phyloP scores from a whole-genome alignment of 2,113 vertebrate genomes.

The Hepsetus odoe region DNA sequence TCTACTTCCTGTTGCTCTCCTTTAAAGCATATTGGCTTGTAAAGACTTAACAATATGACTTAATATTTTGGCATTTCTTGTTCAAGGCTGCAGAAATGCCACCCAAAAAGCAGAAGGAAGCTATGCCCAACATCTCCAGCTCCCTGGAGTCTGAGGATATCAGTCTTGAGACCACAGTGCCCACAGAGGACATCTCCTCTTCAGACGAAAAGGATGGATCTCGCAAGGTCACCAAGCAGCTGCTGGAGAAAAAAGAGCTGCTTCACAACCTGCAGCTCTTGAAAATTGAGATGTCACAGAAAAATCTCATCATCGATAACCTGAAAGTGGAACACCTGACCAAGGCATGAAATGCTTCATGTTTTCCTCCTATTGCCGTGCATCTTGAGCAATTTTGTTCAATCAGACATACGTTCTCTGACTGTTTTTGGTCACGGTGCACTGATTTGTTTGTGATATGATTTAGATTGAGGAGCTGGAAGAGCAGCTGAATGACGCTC shows the following conservation, averaged over 20 bases:
- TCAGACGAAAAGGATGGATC: conserved; percentile 87
- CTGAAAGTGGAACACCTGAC: conserved; percentile 93
- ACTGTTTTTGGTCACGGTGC: not conserved
- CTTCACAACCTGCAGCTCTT: conserved; percentile 88
- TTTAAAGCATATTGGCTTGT: too few relatives aligned
- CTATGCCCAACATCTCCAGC: conserved; percentile 84
- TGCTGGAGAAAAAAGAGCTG: conserved; percentile 91
- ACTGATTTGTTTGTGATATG: conserved; percentile 9
- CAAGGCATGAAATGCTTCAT: conserved; percentile 76
- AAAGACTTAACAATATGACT: too few relatives aligned
- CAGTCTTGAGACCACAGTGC: conserved; percentile 94
- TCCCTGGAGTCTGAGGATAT: conserved; percentile 95
- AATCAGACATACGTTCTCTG: not conserved
- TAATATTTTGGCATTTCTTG: too few relatives aligned
- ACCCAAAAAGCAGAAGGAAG: conserved; percentile 74
- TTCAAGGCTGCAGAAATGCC: conserved; percentile 76
- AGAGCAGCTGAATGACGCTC: conserved; percentile 89
- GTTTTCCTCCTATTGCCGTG: too few relatives aligned
- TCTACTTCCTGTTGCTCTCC: too few relatives aligned
- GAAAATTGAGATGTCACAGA: conserved; percentile 94
- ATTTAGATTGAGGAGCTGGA: conserved; percentile 92
- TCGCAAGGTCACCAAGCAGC: conserved; percentile 86
- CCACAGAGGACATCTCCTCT: conserved; percentile 92
- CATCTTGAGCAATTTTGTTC: too few relatives aligned
- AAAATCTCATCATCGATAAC: conserved; percentile 92